Evolutionary conservation across 2,888 invertebrate species (phyloP).

Genomic region (Ormyrus pomaceus): DNA sequence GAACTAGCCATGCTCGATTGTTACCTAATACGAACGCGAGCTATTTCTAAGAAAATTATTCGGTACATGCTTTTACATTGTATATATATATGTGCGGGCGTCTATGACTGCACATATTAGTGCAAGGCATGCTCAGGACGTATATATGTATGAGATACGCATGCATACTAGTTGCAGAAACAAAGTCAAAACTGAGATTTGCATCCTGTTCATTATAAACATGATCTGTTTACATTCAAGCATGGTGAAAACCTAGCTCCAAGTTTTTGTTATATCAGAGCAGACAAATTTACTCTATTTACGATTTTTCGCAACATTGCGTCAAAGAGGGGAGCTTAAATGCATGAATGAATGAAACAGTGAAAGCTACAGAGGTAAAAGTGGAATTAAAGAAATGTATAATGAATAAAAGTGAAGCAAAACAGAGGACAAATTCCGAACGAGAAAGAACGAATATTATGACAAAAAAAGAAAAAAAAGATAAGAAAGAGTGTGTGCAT

Average conservation of each 20-base stretch:
- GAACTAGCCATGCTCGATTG: slow-evolving; percentile 50
- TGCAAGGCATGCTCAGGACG: slow-evolving; percentile 27
- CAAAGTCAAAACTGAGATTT: slow-evolving; percentile 3
- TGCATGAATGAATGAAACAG: slow-evolving; percentile 26
- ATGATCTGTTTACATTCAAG: slow-evolving; percentile 39
- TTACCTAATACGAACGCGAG: slow-evolving; percentile 18
- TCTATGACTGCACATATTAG: slow-evolving; percentile 4
- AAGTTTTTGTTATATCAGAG: slow-evolving; percentile 50
- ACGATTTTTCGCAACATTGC: slow-evolving; percentile 38
- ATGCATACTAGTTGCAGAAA: slow-evolving; percentile 57
- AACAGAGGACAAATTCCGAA: neutral
- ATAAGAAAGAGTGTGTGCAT: slow-evolving; percentile 4
- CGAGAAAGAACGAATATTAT: neutral
- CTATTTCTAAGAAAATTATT: slow-evolving; percentile 62
- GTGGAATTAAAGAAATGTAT: neutral
- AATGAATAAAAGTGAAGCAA: slow-evolving; percentile 2
- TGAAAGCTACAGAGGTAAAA: slow-evolving; percentile 5
- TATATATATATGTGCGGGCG: slow-evolving; percentile 48
- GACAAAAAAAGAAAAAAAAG: slow-evolving; percentile 1
- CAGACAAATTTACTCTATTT: slow-evolving; percentile 42
- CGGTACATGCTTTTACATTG: slow-evolving; percentile 63
- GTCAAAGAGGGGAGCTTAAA: slow-evolving; percentile 35
- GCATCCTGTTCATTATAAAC: slow-evolving; percentile 29
- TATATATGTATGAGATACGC: slow-evolving; percentile 47
- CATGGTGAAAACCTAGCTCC: slow-evolving; percentile 42